Base-by-base conservation (phyloP, 1,140 invertebrate genomes). In the Drosophila virilis region DNA sequence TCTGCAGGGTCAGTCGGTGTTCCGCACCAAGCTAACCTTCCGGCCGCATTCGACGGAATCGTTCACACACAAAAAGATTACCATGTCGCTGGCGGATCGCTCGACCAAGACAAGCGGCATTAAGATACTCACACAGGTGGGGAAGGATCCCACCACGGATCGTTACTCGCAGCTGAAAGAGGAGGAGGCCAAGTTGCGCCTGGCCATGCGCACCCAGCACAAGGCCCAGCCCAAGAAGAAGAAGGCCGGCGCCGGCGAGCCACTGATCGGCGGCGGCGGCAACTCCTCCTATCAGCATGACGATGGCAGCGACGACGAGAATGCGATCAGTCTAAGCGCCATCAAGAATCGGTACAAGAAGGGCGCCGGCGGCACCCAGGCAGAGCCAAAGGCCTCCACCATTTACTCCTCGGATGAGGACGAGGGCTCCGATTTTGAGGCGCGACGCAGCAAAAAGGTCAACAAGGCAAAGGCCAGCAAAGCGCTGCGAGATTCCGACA, bases 1-100 rank as follows among this genome's bases (percentile, higher is more conserved):
- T 95, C 94, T 99, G 2, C 98, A 99, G 91, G 99, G 98, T 0
- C 98, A 99, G 93, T 97, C 98, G 0, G 97, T 99, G 5, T 99
- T 99, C 92, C 94, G 97, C 48, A 99, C 98, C 1, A 99, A 99
- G 92, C 93, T 99, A 0, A 98, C 97, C 0, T 99, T 99, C 95
- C 94, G 98, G 64, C 98, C 98, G 1, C 98, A 99, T 92, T 99
- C 98, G 0, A 99, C 98, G 0, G 98, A 99, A 86, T 99, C 98
- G 2, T 98, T 99, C 92, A 99, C 98, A 1, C 98, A 99, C 93
- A 95, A 98, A 69, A 99, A 99, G 94, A 99, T 99, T 96, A 99
- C 98, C 0, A 94, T 99, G 92, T 99, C 98, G 0, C 93, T 99
- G 50, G 99, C 98, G 5, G 99, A 99, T 92, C 94, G 98, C 9